phyloP scores from a whole-genome alignment of 2,888 invertebrate genomes.

The Drosophila hamatofila region DNA sequence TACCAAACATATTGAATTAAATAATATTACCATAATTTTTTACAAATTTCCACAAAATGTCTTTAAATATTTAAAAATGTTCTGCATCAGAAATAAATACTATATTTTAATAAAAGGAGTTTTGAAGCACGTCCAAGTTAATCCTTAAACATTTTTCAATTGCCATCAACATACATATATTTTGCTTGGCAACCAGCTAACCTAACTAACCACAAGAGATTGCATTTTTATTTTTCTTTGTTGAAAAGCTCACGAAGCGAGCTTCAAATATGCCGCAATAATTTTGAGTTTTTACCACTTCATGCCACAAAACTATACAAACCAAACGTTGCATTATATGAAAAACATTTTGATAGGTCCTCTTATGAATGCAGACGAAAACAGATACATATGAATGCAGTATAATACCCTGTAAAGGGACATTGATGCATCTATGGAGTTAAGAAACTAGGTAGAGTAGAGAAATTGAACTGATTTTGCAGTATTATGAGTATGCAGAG shows the following conservation, averaged over 20 bases:
- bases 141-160: slow-evolving; percentile 1
- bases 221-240: slow-evolving; percentile 9
- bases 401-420: slow-evolving; percentile 5
- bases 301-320: slow-evolving; percentile 16
- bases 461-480: neutral
- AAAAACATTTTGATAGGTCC: slow-evolving; percentile 45
- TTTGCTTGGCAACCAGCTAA: slow-evolving; percentile 2
- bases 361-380: slow-evolving; percentile 26
- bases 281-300: slow-evolving; percentile 51
- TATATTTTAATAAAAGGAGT: neutral
- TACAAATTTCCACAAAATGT: too few relatives aligned
- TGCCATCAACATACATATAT: neutral
- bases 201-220: slow-evolving; percentile 30
- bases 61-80: too few relatives aligned
- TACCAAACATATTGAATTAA: too few relatives aligned
- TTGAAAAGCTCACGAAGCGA: slow-evolving; percentile 16
- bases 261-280: slow-evolving; percentile 38
- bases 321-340: slow-evolving; percentile 26
- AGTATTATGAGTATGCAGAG: too few relatives aligned
- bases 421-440: too few relatives aligned
- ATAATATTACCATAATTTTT: too few relatives aligned
- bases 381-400: neutral
- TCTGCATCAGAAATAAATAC: neutral
- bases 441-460: neutral
- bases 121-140: neutral